phyloP scores from a whole-genome alignment of 2,113 vertebrate genomes.

The Motacilla alba region DNA sequence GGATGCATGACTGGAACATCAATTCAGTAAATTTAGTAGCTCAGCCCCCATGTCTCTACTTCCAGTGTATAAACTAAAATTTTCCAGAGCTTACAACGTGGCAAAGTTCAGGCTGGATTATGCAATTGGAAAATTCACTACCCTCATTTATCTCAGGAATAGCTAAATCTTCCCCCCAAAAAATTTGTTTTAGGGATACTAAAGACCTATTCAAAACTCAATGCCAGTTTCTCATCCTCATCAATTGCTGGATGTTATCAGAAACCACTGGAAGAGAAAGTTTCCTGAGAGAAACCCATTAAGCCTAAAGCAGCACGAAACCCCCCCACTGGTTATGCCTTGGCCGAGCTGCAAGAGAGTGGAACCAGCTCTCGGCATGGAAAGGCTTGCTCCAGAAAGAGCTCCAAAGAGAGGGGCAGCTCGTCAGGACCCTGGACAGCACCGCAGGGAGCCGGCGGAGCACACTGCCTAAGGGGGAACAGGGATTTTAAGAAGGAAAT shows the following conservation, averaged over 20 bases:
- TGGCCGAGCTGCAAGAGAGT: neutral
- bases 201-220: neutral
- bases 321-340: neutral
- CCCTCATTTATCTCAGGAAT: accelerated
- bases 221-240: neutral
- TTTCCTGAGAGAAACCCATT: neutral
- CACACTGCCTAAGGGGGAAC: accelerated
- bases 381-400: neutral
- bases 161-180: neutral
- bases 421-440: constrained; percentile 79
- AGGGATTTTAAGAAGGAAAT: neutral
- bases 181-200: neutral
- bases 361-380: accelerated
- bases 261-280: neutral
- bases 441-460: neutral
- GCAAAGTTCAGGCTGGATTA: neutral
- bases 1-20: neutral
- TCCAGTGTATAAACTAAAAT: neutral
- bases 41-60: neutral
- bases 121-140: neutral
- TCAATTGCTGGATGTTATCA: neutral
- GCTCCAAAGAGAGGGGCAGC: neutral
- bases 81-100: neutral
- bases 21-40: neutral
- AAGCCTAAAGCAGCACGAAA: neutral